A percentile compares a stretch with the other conserved stretches of the same genome.
phyloP scores from a whole-genome alignment of 1,140 invertebrate genomes.

The Rhizoglyphus robini region DNA sequence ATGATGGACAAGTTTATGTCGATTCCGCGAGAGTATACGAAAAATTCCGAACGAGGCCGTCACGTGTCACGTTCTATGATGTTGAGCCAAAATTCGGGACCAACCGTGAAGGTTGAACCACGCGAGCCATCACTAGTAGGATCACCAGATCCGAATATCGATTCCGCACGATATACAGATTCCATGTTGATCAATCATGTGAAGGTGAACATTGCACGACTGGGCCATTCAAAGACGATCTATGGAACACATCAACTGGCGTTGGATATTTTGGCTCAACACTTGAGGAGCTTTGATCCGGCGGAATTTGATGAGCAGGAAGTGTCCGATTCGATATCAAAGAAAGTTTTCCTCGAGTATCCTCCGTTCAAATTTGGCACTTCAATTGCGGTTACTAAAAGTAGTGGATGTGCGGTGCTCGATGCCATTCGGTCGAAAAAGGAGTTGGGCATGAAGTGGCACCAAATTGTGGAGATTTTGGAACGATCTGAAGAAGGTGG shows the following conservation, averaged over 20 bases:
- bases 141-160: too few species aligned
- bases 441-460: neutral
- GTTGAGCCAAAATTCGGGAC: neutral
- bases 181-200: neutral
- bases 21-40: neutral
- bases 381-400: too few species aligned
- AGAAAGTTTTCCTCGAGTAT: too few species aligned
- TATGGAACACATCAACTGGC: neutral
- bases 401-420: too few species aligned
- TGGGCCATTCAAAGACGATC: neutral
- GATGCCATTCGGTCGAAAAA: conserved; percentile 3
- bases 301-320: neutral
- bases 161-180: neutral
- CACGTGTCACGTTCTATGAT: neutral
- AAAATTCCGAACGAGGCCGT: neutral
- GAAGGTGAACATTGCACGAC: neutral
- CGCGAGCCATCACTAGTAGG: too few species aligned
- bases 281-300: neutral
- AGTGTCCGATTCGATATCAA: too few species aligned
- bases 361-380: too few species aligned
- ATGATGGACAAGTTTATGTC: neutral
- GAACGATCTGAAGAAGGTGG: neutral
- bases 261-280: neutral
- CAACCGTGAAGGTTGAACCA: neutral
- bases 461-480: neutral